Conservation (phyloP, 2,888 invertebrate species). For the Flexamia atlantica region DNA sequence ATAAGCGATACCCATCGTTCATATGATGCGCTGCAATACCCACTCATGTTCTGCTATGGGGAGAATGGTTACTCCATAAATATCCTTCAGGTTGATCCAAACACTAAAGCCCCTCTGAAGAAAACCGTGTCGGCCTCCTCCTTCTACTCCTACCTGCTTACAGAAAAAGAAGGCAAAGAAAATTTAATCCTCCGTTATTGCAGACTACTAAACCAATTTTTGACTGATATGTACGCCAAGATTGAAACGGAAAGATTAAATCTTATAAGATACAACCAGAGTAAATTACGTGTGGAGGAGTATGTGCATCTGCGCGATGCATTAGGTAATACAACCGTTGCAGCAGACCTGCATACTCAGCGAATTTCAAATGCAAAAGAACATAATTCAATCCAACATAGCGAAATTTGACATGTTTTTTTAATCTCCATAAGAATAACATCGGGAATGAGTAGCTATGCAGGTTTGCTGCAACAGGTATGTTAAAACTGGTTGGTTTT, state of each 20-base stretch:
- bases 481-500: too few relatives aligned
- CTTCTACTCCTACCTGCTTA: slow-evolving; percentile 69
- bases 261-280: background rate
- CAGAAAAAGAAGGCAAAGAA: too few relatives aligned
- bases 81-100: slow-evolving; percentile 61
- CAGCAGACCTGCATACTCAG: too few relatives aligned
- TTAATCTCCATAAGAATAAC: too few relatives aligned
- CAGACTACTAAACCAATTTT: too few relatives aligned
- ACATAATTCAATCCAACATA: background rate
- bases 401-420: too few relatives aligned
- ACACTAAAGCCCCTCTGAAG: slow-evolving; percentile 38
- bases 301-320: too few relatives aligned
- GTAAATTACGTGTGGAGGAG: background rate
- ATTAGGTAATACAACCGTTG: too few relatives aligned
- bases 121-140: slow-evolving; percentile 65
- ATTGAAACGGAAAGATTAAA: background rate
- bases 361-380: background rate
- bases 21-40: slow-evolving; percentile 72
- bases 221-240: background rate
- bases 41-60: slow-evolving; percentile 70
- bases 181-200: too few relatives aligned
- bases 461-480: too few relatives aligned
- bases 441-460: too few relatives aligned
- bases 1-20: slow-evolving; percentile 66
- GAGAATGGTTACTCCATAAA: slow-evolving; percentile 70